Evolutionary conservation across 1,140 invertebrate species (phyloP), one percentile per base, ranked within the genome.

Genomic region (Pissodes strobi): DNA sequence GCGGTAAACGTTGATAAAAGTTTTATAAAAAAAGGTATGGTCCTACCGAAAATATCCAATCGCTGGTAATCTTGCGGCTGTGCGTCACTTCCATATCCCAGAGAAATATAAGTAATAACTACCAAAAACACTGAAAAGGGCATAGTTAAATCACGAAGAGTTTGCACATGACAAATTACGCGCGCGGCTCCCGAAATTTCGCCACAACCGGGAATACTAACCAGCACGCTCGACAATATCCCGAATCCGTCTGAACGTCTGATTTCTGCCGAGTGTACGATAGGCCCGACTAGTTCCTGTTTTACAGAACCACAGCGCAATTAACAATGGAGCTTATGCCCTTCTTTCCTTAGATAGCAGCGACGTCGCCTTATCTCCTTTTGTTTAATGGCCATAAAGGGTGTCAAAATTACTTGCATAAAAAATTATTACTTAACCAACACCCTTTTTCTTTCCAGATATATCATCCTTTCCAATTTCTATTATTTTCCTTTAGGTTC

Each of bases 241-340:
- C 57, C 57, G 57, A 59, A 21, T 37, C 21, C 57, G 43, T 59
- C 55, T 58, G 55, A 55, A n/a, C 48, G 38, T 41, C 57, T 59
- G 57, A 59, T 59, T 59, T 30, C 57, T 59, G 57, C 53, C 53
- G 38, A 45, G 49, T 27, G 19, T 57, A 41, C 52, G 52, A 45
- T 30, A 49, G 57, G 27, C 57, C 45, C 25, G 30, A 49, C 41
- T 49, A 59, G 57, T 59, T 59, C 57, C 57, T 59, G 57, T 59
- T 59, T 59, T 48, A 59, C 57, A 59, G 45, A 59, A 59, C 57
- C 57, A 59, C 57, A 49, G 57, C 57, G 57, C 57, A 59, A 59
- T 58, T 59, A 59, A 59, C 57, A 59, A 49, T 59, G 22, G 34
- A 43, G 21, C 55, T 34, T 57, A 43, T 57, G 53, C 38, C 55